Conservation (phyloP, 2,113 vertebrate species). For the Cettia cetti region DNA sequence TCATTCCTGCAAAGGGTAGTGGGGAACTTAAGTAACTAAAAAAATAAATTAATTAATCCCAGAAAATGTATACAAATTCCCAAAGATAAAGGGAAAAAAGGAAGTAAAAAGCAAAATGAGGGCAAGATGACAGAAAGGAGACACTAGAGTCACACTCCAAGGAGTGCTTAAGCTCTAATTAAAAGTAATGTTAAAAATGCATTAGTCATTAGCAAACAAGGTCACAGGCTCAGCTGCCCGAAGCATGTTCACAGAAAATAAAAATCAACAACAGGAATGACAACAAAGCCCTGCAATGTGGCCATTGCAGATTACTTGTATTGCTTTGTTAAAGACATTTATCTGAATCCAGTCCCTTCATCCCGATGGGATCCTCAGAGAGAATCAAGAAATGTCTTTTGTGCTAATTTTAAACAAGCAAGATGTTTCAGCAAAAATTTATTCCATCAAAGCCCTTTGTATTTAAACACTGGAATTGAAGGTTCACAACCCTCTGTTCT, state of each 20-base stretch:
- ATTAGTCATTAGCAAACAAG: conserved; percentile 20
- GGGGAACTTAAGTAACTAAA: background rate
- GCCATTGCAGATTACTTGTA: background rate
- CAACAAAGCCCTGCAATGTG: background rate
- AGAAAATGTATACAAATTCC: background rate
- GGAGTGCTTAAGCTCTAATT: conserved; percentile 24
- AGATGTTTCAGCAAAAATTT: background rate
- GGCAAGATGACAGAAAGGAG: conserved; percentile 35
- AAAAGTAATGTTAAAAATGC: conserved; percentile 48
- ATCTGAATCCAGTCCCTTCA: background rate
- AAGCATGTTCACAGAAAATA: background rate
- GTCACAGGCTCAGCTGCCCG: background rate
- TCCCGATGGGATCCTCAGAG: background rate
- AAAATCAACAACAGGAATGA: background rate
- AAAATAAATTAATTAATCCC: background rate
- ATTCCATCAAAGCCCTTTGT: background rate
- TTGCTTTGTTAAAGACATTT: background rate
- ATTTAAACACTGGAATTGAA: background rate
- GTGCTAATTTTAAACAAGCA: background rate
- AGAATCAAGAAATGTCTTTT: background rate
- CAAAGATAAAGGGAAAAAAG: background rate
- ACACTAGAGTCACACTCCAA: background rate
- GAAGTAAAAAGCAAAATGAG: background rate
- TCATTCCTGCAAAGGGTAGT: background rate
- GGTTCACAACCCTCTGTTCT: background rate